A percentile compares a stretch with the other conserved stretches of the same genome.
These are phyloP conservation scores for Campaea margaritaria DNA, from an alignment of 2,888 invertebrate species.

Conservation along the genomic window DNA sequence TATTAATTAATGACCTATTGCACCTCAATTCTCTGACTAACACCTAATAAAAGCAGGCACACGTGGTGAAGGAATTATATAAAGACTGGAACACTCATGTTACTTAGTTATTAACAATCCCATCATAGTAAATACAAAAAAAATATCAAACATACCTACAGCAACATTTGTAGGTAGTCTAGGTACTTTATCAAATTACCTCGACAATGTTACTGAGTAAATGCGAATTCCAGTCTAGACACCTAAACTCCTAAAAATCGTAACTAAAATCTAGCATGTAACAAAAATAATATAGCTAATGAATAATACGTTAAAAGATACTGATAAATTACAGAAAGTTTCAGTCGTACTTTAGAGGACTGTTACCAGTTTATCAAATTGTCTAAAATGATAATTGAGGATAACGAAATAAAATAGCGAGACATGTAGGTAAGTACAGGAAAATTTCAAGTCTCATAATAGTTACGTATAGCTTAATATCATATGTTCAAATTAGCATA, in stretches of 20 bases:
- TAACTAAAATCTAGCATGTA: slow-evolving; percentile 32
- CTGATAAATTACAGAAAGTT: slow-evolving; percentile 33
- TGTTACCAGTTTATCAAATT: not conserved
- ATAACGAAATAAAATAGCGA: no score
- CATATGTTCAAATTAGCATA: no score
- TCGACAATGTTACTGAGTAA: no score
- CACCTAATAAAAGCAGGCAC: slow-evolving; percentile 68
- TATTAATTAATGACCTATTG: not conserved
- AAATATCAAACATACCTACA: no score
- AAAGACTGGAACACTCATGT: slow-evolving; percentile 11
- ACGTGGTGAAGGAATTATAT: slow-evolving; percentile 58
- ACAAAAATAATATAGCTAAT: slow-evolving; percentile 42
- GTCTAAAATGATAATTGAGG: no score
- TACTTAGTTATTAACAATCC: not conserved
- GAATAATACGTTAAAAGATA: slow-evolving; percentile 39
- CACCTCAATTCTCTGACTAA: slow-evolving; percentile 35
- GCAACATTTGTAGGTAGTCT: no score
- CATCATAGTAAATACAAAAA: no score
- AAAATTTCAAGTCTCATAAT: no score
- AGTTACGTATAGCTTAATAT: no score
- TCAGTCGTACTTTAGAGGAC: not conserved
- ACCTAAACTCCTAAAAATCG: not conserved
- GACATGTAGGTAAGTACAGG: no score
- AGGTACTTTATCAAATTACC: not conserved
- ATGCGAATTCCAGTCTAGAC: slow-evolving; percentile 12